Conservation (phyloP, 2,113 vertebrate species). For the Hypanus sabinus region DNA sequence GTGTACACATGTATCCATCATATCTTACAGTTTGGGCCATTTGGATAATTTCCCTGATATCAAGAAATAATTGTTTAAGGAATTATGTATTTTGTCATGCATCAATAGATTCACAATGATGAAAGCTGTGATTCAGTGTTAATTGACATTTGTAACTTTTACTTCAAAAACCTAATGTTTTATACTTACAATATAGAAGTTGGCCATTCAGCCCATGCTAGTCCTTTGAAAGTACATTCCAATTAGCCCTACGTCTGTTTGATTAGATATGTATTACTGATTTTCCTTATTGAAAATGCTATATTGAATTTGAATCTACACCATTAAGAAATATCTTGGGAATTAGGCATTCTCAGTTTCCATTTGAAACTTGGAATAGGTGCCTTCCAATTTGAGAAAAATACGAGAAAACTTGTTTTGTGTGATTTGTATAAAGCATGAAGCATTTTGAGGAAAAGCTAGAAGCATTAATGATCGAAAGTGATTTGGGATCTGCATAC, state of each 20-base stretch:
- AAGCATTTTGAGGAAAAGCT: too few relatives aligned
- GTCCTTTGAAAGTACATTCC: background rate
- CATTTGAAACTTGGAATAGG: background rate
- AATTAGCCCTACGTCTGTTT: background rate
- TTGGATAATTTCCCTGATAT: background rate
- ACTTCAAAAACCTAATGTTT: background rate
- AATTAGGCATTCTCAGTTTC: background rate
- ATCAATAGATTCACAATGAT: background rate
- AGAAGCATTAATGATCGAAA: too few relatives aligned
- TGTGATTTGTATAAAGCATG: too few relatives aligned
- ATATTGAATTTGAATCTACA: background rate
- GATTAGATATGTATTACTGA: background rate
- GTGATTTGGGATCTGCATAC: too few relatives aligned
- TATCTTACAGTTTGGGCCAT: background rate
- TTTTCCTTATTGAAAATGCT: background rate
- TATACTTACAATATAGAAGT: background rate
- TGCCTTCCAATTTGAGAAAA: background rate
- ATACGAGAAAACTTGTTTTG: background rate
- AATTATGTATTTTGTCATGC: background rate
- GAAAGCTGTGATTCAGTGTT: background rate
- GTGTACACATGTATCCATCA: background rate
- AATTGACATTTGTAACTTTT: background rate
- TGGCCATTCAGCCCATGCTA: background rate
- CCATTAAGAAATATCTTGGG: background rate
- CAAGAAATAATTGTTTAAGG: background rate